These are phyloP conservation scores for Zosterops lateralis DNA, from an alignment of 2,113 vertebrate species.

Conservation along the genomic window DNA sequence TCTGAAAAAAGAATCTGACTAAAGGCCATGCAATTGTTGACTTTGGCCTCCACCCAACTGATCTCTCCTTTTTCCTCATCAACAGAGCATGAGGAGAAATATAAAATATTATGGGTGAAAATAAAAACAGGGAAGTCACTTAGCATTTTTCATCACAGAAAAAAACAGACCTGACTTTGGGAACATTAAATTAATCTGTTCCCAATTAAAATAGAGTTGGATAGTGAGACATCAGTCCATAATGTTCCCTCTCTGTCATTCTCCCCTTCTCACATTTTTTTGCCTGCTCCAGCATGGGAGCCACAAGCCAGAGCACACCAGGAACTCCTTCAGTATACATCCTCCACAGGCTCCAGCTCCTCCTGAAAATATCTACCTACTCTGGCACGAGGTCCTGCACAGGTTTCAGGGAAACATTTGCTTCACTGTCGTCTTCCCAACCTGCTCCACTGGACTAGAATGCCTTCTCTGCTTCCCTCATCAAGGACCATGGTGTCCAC, in stretches of 20 bases:
- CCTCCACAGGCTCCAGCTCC: fast-evolving
- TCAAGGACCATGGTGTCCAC: not conserved
- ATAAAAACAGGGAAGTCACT: not conserved
- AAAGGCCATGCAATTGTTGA: not conserved
- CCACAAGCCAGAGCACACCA: not conserved
- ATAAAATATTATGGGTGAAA: not conserved
- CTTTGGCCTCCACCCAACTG: not conserved
- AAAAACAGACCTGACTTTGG: not conserved
- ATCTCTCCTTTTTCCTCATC: not conserved
- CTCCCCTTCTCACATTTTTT: not conserved
- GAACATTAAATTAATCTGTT: not conserved
- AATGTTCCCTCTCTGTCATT: not conserved
- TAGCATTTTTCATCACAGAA: not conserved
- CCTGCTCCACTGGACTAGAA: not conserved
- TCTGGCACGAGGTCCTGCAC: not conserved
- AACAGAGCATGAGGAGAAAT: fast-evolving
- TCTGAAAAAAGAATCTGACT: not conserved
- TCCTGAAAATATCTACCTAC: not conserved
- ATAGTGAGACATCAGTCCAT: not conserved
- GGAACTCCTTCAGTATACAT: not conserved
- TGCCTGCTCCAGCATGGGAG: not conserved
- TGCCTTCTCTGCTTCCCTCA: not conserved
- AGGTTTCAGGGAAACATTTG: not conserved
- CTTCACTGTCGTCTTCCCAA: not conserved
- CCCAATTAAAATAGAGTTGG: not conserved